Evolutionary conservation across 2,113 vertebrate species (phyloP).

Genomic region (Gavia stellata): DNA sequence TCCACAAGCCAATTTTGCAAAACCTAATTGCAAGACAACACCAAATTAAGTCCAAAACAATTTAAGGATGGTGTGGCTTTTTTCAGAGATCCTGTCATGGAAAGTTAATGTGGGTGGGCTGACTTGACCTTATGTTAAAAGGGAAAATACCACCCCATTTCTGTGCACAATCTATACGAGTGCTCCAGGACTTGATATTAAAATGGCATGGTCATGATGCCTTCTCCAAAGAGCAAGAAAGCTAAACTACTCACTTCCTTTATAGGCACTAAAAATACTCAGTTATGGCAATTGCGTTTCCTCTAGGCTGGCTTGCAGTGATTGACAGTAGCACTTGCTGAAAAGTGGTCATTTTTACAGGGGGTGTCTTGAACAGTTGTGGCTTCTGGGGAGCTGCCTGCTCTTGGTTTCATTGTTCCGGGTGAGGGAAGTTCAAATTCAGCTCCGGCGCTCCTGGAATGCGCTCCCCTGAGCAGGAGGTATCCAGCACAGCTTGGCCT

Average conservation of each 20-base stretch:
- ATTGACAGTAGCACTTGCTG: slow-evolving; percentile 39
- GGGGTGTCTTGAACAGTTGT: not conserved
- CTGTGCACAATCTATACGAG: not conserved
- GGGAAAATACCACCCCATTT: not conserved
- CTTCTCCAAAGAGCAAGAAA: not conserved
- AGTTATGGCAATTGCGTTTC: not conserved
- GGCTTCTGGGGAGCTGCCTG: not conserved
- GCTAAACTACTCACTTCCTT: slow-evolving; percentile 10
- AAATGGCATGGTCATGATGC: not conserved
- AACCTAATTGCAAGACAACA: slow-evolving; percentile 35
- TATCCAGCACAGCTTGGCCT: not conserved
- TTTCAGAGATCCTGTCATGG: not conserved
- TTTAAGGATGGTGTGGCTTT: not conserved
- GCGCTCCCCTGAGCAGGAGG: not conserved
- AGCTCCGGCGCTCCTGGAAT: not conserved
- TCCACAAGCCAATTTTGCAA: slow-evolving; percentile 8
- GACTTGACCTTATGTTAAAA: not conserved
- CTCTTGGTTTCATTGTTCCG: not conserved
- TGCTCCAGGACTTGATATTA: not conserved
- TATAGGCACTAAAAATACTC: not conserved
- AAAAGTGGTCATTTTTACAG: not conserved
- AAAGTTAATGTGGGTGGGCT: not conserved
- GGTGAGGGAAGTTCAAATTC: not conserved
- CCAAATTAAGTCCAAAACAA: slow-evolving; percentile 2
- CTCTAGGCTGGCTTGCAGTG: not conserved